Base-by-base conservation (phyloP, 2,888 invertebrate genomes). In the Aphidius colemani region DNA sequence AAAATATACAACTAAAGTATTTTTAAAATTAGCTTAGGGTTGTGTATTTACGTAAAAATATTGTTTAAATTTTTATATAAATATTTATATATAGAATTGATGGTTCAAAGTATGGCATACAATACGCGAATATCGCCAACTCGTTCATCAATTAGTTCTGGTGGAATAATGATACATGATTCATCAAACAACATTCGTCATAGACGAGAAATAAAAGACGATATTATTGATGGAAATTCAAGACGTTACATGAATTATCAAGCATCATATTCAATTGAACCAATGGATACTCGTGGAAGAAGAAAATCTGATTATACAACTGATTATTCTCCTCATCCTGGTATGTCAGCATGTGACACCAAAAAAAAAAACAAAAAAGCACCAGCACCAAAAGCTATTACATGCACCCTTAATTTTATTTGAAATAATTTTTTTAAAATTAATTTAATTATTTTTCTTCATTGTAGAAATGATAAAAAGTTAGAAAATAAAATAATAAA, bases 311-410 rank as follows among this genome's bases (percentile, higher is more conserved):
- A 79, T 71, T 77, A 77, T 70, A 74, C 75, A 66, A 72, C 75
- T 63, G 79, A 79, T 71, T 77, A 77, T 70, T 74, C 75, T 66
- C 75, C 75, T 66, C 77, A 77, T 70, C 78, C 76, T 73, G 79
- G 79, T 79, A 79, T 62, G 79, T 77, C 53, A 44, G 55, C 44
- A 55, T 55, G 55, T 30, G 30, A 30, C 30, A 30, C 30, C 30
- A 30, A 30, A 30, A 30, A 30, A 30, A 30, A 3, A 30, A 44
- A 11, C 6, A 55, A 55, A 44, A 11, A 6, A 41, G 40, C 40
- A 40, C 13, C 55, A 55, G 8, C 18, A 10, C 43, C 11, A 41
- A 44, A 55, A 55, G 18, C 13, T 10, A 44, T 11, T 3, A 8
- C 13, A 0, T 61, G 18, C 55, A 62, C 45, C 41, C 41, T 58